Percentiles rank a stretch among this genome's conserved stretches.
These are phyloP conservation scores for Scolopax rusticola DNA, from an alignment of 2,797 vertebrate species.

Conservation along the genomic window DNA sequence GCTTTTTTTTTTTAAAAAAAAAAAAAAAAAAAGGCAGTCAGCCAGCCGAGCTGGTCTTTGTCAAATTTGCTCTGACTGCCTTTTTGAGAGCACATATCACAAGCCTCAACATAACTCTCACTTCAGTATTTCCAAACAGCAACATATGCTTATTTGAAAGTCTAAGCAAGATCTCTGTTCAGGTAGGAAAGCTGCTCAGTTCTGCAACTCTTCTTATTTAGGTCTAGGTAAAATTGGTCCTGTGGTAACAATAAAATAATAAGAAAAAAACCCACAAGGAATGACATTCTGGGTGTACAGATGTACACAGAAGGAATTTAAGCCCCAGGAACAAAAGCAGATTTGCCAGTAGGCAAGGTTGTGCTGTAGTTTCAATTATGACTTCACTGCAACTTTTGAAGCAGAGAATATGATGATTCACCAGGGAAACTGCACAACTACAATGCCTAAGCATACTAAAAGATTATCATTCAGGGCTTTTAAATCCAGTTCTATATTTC, in stretches of 20 bases:
- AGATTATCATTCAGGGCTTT: slow-evolving; percentile 65
- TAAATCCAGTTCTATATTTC: slow-evolving; percentile 37
- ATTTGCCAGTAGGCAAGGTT: slow-evolving; percentile 10
- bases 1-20: background rate
- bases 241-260: background rate
- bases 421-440: slow-evolving; percentile 4
- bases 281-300: background rate
- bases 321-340: background rate
- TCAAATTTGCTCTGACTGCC: background rate
- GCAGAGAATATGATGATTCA: slow-evolving; percentile 6
- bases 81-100: background rate
- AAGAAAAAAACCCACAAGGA: slow-evolving; percentile 1
- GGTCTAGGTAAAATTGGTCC: background rate
- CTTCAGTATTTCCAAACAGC: background rate
- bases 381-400: slow-evolving; percentile 34
- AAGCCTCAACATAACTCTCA: background rate
- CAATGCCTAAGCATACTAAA: slow-evolving; percentile 60
- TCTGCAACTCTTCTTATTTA: background rate
- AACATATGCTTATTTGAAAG: slow-evolving; percentile 11
- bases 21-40: background rate
- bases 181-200: slow-evolving; percentile 3
- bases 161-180: background rate
- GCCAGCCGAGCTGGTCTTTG: background rate
- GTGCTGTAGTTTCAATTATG: slow-evolving; percentile 6
- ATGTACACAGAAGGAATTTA: background rate